Conservation (phyloP, 2,113 vertebrate species). For the Chaetodon trifascialis region DNA sequence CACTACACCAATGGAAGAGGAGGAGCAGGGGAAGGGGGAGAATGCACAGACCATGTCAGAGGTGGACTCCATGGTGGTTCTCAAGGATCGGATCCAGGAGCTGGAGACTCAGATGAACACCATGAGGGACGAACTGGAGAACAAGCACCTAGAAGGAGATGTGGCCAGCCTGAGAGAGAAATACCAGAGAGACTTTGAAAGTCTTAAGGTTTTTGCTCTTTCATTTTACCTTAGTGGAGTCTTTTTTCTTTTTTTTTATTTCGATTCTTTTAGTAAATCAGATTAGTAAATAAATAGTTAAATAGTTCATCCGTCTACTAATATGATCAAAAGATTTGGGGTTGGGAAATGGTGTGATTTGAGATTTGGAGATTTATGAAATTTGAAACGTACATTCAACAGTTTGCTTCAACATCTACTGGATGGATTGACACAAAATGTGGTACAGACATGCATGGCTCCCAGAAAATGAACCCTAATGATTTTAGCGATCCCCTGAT, state of each 20-base stretch:
- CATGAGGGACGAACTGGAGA: constrained; percentile 94
- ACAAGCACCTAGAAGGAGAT: constrained; percentile 89
- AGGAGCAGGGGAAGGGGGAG: constrained; percentile 54
- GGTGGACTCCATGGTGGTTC: constrained; percentile 85
- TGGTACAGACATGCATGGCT: too few species aligned
- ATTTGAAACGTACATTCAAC: neutral
- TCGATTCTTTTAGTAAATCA: neutral
- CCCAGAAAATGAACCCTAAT: neutral
- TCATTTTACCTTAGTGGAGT: constrained; percentile 58
- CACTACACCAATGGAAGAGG: constrained; percentile 35
- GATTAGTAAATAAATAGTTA: constrained; percentile 39
- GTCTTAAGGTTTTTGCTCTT: constrained; percentile 92
- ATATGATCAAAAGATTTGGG: constrained; percentile 32
- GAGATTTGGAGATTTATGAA: neutral
- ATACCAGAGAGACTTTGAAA: constrained; percentile 98
- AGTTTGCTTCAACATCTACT: neutral
- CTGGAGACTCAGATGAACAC: constrained; percentile 92
- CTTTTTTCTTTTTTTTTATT: neutral
- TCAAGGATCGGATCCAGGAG: constrained; percentile 92
- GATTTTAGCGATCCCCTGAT: neutral
- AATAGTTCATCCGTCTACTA: constrained; percentile 25
- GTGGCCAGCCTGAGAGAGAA: constrained; percentile 90
- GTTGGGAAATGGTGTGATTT: constrained; percentile 68
- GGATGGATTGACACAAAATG: neutral
- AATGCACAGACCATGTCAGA: constrained; percentile 40